Percentiles rank a stretch among this genome's conserved stretches.
These are phyloP conservation scores for Candidula unifasciata DNA, from an alignment of 2,888 invertebrate species.

Conservation along the genomic window DNA sequence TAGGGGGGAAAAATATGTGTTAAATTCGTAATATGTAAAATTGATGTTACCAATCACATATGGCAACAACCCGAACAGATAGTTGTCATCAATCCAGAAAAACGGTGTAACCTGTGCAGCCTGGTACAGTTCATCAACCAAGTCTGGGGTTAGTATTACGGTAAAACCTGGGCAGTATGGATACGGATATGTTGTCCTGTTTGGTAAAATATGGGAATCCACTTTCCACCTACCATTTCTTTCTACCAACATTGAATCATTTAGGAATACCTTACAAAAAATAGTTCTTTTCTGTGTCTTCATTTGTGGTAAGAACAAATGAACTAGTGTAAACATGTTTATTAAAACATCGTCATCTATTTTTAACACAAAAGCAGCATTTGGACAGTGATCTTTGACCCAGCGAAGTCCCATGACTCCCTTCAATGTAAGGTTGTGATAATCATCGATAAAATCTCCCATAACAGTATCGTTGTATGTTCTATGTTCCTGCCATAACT, in stretches of 20 bases:
- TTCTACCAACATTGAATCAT: slow-evolving; percentile 46
- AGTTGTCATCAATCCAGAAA: slow-evolving; percentile 56
- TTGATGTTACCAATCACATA: slow-evolving; percentile 44
- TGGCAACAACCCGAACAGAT: slow-evolving; percentile 54
- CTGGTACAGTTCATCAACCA: slow-evolving; percentile 41
- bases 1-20: slow-evolving; percentile 37
- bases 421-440: slow-evolving; percentile 70
- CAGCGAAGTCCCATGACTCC: slow-evolving; percentile 64
- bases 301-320: slow-evolving; percentile 33
- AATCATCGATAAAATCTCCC: slow-evolving; percentile 68
- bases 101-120: slow-evolving; percentile 51
- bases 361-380: slow-evolving; percentile 48
- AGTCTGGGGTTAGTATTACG: slow-evolving; percentile 50
- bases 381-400: slow-evolving; percentile 46
- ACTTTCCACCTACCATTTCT: slow-evolving; percentile 48
- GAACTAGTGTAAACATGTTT: slow-evolving; percentile 51
- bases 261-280: slow-evolving; percentile 52
- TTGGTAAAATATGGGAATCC: slow-evolving; percentile 31
- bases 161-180: slow-evolving; percentile 53
- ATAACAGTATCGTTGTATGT: slow-evolving; percentile 67
- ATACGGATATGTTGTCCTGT: slow-evolving; percentile 39
- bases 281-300: slow-evolving; percentile 41
- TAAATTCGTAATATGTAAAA: slow-evolving; percentile 37
- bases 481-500: slow-evolving; percentile 64
- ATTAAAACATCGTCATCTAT: slow-evolving; percentile 54